phyloP scores from a whole-genome alignment of 2,113 vertebrate genomes.

The Stigmatopora argus region DNA sequence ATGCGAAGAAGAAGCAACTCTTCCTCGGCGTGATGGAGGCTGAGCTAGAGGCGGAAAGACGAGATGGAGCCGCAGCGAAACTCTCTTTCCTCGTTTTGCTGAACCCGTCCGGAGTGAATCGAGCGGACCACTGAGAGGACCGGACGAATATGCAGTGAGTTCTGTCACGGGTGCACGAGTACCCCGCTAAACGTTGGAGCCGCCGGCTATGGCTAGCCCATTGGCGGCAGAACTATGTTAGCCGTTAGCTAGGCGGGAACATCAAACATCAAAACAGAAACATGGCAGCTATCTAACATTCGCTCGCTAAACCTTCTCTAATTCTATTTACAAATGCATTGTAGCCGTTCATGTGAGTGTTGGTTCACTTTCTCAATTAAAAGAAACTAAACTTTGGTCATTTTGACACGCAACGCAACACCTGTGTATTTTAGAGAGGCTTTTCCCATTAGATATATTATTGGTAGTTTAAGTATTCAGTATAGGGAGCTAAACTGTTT shows the following conservation, averaged over 20 bases:
- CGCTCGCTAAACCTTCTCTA: not conserved
- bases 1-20: not conserved
- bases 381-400: too few species aligned
- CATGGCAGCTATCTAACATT: not conserved
- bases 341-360: too few species aligned
- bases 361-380: too few species aligned
- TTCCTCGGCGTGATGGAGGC: constrained; percentile 14
- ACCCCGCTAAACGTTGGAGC: constrained; percentile 32
- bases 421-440: too few species aligned
- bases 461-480: too few species aligned
- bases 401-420: too few species aligned
- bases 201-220: constrained; percentile 9
- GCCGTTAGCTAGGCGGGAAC: constrained; percentile 29
- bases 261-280: not conserved
- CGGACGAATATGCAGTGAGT: constrained; percentile 67
- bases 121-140: constrained; percentile 6
- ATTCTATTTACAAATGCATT: too few species aligned
- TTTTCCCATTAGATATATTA: too few species aligned
- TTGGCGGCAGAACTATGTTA: constrained; percentile 18
- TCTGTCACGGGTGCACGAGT: not conserved
- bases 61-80: constrained; percentile 27
- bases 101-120: not conserved
- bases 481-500: too few species aligned
- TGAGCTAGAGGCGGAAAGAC: constrained; percentile 13
- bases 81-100: not conserved